These are phyloP conservation scores for Dermatemys mawii DNA, from an alignment of 2,113 vertebrate genomes.

Conservation along the genomic window DNA sequence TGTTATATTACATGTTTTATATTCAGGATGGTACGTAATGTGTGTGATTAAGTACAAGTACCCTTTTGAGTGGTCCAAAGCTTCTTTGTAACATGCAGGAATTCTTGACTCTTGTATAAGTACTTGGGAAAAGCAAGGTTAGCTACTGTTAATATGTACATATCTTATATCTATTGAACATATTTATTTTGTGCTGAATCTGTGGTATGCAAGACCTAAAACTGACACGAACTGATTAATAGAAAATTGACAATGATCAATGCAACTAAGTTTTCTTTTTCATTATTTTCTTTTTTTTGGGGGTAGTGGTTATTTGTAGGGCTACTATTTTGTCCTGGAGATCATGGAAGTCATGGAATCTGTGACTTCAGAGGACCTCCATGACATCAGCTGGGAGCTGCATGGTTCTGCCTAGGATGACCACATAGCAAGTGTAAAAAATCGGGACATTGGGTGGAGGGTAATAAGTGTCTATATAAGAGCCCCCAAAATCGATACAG, in stretches of 20 bases:
- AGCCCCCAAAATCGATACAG: no score
- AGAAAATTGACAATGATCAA: background rate
- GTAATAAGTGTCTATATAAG: no score
- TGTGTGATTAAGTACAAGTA: background rate
- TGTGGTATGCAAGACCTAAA: background rate
- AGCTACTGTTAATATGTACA: background rate
- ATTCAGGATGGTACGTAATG: background rate
- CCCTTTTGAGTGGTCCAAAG: background rate
- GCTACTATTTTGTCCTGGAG: no score
- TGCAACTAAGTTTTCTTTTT: background rate
- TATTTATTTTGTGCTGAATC: background rate
- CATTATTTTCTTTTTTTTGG: background rate
- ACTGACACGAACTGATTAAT: background rate
- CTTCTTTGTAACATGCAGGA: background rate
- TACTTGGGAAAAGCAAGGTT: background rate
- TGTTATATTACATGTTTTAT: background rate
- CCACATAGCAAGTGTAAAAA: no score
- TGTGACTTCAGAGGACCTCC: no score
- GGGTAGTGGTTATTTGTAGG: background rate
- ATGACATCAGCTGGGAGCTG: no score
- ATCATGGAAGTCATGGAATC: no score
- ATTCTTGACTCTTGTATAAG: background rate
- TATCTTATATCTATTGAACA: background rate
- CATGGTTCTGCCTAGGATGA: no score
- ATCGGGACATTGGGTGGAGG: no score